These are phyloP conservation scores for Melanostigma gelatinosum DNA, from an alignment of 2,113 vertebrate species.

Conservation along the genomic window DNA sequence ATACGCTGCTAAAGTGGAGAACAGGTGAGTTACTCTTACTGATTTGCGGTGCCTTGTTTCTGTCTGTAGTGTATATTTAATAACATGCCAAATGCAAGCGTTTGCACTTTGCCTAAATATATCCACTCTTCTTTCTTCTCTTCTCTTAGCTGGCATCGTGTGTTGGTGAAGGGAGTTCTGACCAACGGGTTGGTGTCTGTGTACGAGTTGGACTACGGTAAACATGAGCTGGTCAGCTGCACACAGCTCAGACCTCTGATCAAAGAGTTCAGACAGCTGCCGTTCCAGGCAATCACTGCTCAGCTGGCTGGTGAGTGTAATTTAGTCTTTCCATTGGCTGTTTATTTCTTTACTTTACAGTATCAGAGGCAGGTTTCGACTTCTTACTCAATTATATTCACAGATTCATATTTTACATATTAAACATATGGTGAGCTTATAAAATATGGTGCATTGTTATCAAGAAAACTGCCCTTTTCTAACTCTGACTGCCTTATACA, in stretches of 20 bases:
- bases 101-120: not conserved
- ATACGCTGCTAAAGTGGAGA: constrained; percentile 95
- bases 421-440: not conserved
- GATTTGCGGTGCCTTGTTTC: not conserved
- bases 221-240: constrained; percentile 91
- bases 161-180: constrained; percentile 92
- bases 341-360: not conserved
- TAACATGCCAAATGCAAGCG: not conserved
- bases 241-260: constrained; percentile 87
- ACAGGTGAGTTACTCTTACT: constrained; percentile 86
- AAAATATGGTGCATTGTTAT: not conserved
- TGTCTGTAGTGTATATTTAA: not conserved
- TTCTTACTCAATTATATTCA: not conserved
- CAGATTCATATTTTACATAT: not conserved
- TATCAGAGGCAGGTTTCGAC: not conserved
- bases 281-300: constrained; percentile 93
- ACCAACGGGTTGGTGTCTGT: constrained; percentile 91
- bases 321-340: not conserved
- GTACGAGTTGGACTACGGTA: constrained; percentile 95
- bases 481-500: not conserved
- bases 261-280: constrained; percentile 89
- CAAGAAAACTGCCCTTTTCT: not conserved
- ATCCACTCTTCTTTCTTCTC: not conserved
- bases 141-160: constrained; percentile 90
- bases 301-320: constrained; percentile 90